Evolutionary conservation across 2,888 invertebrate genomes (phyloP).

Genomic region (Habrosyne pyritoides): DNA sequence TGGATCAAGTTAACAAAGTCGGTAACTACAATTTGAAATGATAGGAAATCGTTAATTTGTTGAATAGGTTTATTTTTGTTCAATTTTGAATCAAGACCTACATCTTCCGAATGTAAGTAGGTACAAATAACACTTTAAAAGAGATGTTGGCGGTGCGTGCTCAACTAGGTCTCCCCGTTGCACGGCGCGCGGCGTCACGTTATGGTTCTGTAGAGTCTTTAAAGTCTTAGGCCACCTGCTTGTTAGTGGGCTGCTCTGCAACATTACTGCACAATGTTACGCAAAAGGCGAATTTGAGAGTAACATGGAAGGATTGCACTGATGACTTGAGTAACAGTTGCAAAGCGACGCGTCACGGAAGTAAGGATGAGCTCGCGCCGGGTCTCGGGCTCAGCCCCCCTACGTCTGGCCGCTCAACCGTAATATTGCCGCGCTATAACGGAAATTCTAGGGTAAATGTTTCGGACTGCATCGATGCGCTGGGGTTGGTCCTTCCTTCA

Average conservation of each 20-base stretch:
- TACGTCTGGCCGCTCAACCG: neutral
- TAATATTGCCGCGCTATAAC: conserved; percentile 1
- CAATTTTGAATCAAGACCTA: neutral
- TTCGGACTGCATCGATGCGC: neutral
- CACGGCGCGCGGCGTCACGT: conserved; percentile 22
- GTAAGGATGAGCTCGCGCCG: neutral
- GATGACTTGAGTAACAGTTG: neutral
- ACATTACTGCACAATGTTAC: no score
- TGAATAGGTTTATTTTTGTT: neutral
- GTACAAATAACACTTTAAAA: neutral
- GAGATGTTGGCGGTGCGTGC: conserved; percentile 34
- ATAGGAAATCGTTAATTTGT: neutral
- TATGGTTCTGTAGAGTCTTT: neutral
- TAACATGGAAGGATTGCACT: no score
- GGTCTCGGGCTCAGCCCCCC: neutral
- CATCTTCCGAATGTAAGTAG: neutral
- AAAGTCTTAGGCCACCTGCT: neutral
- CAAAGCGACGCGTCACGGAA: neutral
- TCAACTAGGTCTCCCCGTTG: conserved; percentile 61
- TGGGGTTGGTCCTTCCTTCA: no score
- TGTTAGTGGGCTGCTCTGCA: neutral
- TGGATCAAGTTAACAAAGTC: no score
- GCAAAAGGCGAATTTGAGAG: no score
- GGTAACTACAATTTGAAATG: no score
- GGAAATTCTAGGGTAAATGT: neutral